phyloP scores from a whole-genome alignment of 2,797 vertebrate species.

The Tokudaia muenninki region DNA sequence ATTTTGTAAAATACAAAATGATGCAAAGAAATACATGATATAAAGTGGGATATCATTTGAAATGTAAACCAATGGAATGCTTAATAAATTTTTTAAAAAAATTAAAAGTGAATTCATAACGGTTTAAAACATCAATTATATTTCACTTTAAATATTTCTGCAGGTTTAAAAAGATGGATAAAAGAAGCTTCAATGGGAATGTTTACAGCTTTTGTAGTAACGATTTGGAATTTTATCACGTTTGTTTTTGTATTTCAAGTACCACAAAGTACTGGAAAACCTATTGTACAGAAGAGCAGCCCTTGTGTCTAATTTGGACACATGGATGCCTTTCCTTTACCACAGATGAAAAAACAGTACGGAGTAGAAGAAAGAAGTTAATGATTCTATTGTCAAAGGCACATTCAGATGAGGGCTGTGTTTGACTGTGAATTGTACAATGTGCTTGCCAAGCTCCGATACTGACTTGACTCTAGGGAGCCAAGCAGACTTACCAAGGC shows the following conservation, averaged over 20 bases:
- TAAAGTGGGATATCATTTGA: background rate
- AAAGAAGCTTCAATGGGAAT: background rate
- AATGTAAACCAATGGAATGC: no score
- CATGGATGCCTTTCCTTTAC: conserved; percentile 8
- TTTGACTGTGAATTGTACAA: conserved; percentile 3
- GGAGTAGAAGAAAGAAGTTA: background rate
- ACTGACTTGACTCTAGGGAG: background rate
- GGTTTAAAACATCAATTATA: conserved; percentile 11
- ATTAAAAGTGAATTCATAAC: conserved; percentile 21
- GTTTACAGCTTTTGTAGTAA: background rate
- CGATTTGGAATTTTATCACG: conserved; percentile 34
- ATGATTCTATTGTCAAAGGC: conserved; percentile 6
- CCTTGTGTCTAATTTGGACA: conserved; percentile 19
- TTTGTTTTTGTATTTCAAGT: background rate
- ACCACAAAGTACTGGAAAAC: conserved; percentile 28
- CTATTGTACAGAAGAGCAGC: conserved; percentile 12
- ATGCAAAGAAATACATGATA: background rate
- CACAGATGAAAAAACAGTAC: background rate
- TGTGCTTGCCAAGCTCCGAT: background rate
- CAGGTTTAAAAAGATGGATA: conserved; percentile 41
- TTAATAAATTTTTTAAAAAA: background rate
- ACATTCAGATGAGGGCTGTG: background rate
- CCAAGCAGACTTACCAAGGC: background rate
- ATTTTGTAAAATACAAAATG: conserved; percentile 54
- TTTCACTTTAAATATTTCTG: conserved; percentile 34